Percentiles rank a stretch among this genome's conserved stretches.
Conservation (phyloP, 2,797 vertebrate genomes). For the Menidia menidia region DNA sequence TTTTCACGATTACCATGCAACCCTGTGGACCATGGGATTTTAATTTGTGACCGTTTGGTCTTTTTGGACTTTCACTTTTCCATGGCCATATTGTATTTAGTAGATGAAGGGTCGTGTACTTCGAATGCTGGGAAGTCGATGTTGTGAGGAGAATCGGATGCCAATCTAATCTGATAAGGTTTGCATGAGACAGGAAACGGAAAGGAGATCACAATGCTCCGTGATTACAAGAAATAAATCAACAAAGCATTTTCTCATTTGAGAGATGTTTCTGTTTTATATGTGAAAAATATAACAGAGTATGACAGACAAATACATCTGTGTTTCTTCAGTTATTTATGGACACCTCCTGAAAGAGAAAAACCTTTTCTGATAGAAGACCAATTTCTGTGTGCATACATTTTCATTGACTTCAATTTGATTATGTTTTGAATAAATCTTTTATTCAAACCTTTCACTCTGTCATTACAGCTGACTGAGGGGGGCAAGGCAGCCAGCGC, state of each 20-base stretch:
- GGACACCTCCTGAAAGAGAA: not conserved
- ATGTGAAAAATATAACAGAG: not conserved
- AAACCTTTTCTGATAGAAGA: not conserved
- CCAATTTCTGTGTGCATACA: not conserved
- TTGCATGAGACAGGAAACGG: conserved; percentile 56
- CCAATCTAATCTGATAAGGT: conserved; percentile 39
- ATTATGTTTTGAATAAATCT: not conserved
- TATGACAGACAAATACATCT: not conserved
- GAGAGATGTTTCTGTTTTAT: not conserved
- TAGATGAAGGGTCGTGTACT: conserved; percentile 11
- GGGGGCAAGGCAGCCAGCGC: conserved; percentile 93
- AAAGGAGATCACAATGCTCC: conserved; percentile 28
- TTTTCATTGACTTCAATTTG: not conserved
- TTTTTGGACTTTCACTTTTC: conserved; percentile 26
- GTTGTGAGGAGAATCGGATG: conserved; percentile 35
- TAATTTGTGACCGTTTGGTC: conserved; percentile 21
- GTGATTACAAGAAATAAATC: conserved; percentile 31
- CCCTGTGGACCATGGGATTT: conserved; percentile 33
- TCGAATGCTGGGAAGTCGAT: conserved; percentile 25
- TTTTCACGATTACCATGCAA: conserved; percentile 15
- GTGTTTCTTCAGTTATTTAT: not conserved
- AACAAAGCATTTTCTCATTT: conserved; percentile 1
- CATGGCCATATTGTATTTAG: conserved; percentile 18
- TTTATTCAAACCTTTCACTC: not conserved
- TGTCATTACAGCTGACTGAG: conserved; percentile 88